Conservation (phyloP, 53 echinoderm and acorn worm species). For the Paracentrotus lividus region DNA sequence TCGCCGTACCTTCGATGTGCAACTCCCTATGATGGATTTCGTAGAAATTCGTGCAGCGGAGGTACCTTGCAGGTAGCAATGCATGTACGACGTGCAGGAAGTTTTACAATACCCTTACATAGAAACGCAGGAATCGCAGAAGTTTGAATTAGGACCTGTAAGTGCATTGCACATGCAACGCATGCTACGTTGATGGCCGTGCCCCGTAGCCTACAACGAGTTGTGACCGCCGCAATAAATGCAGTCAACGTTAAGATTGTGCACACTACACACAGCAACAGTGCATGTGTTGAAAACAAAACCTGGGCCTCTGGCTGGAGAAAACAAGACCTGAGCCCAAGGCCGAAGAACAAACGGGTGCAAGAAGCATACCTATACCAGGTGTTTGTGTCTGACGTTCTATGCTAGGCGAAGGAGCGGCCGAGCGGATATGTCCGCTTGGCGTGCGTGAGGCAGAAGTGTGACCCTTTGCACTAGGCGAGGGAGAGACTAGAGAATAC, state of each 20-base stretch:
- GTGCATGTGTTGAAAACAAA: neutral
- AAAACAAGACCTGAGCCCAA: neutral
- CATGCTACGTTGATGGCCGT: too few species aligned
- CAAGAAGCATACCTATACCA: slow-evolving; percentile 59
- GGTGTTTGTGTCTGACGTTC: slow-evolving; percentile 58
- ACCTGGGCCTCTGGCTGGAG: neutral
- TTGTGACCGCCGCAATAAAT: neutral
- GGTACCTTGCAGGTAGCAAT: too few species aligned
- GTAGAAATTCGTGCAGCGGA: too few species aligned
- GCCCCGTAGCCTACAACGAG: too few species aligned
- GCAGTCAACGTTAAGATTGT: neutral
- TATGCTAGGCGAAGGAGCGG: slow-evolving; percentile 39
- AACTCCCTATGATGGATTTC: too few species aligned
- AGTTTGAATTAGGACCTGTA: too few species aligned
- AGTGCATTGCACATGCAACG: too few species aligned
- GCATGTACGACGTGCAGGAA: too few species aligned
- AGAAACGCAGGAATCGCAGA: too few species aligned
- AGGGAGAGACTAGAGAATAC: slow-evolving; percentile 19
- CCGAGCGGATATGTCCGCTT: neutral
- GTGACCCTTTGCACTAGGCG: slow-evolving; percentile 7
- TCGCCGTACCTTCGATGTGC: too few species aligned
- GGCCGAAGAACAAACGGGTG: slow-evolving; percentile 14
- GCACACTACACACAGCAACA: slow-evolving; percentile 32
- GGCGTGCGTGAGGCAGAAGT: slow-evolving; percentile 4
- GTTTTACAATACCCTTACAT: too few species aligned